Conservation (phyloP, 2,888 invertebrate genomes). For the Oasisia sp. region DNA sequence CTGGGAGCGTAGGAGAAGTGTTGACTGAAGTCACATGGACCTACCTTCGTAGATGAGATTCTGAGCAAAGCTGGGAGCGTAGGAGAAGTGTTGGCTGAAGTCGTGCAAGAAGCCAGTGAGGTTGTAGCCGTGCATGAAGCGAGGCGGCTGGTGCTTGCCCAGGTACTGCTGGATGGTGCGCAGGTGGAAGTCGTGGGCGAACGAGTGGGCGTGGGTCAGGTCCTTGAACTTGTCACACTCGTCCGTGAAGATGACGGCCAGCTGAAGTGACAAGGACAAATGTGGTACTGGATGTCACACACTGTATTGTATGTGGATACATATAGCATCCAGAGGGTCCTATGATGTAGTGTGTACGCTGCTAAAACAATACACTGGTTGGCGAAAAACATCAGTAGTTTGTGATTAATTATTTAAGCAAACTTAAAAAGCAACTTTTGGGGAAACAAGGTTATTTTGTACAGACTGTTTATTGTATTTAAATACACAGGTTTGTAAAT, state of each 20-base stretch:
- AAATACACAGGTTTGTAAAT: no score
- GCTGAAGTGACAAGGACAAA: constrained; percentile 32
- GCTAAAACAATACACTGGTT: no score
- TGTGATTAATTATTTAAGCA: no score
- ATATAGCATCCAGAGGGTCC: no score
- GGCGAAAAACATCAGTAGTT: no score
- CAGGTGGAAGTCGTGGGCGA: constrained; percentile 81
- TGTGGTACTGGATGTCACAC: not conserved
- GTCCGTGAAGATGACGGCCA: constrained; percentile 56
- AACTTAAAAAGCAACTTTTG: no score
- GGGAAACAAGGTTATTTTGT: no score
- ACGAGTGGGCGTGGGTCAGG: constrained; percentile 80
- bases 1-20: constrained; percentile 75
- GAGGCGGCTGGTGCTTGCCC: constrained; percentile 63
- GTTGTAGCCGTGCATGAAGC: constrained; percentile 71
- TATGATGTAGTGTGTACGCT: no score
- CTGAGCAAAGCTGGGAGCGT: constrained; percentile 80
- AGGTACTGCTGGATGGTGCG: constrained; percentile 76
- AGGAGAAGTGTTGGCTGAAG: constrained; percentile 80
- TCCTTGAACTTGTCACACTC: constrained; percentile 75
- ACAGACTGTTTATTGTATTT: no score
- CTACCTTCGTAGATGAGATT: constrained; percentile 78
- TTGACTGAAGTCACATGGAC: not conserved
- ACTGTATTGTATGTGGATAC: not conserved
- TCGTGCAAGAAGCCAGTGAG: constrained; percentile 79